A percentile compares a stretch with the other conserved stretches of the same genome.
Evolutionary conservation across 2,888 invertebrate species (phyloP).

Genomic region (Doris montereyensis): DNA sequence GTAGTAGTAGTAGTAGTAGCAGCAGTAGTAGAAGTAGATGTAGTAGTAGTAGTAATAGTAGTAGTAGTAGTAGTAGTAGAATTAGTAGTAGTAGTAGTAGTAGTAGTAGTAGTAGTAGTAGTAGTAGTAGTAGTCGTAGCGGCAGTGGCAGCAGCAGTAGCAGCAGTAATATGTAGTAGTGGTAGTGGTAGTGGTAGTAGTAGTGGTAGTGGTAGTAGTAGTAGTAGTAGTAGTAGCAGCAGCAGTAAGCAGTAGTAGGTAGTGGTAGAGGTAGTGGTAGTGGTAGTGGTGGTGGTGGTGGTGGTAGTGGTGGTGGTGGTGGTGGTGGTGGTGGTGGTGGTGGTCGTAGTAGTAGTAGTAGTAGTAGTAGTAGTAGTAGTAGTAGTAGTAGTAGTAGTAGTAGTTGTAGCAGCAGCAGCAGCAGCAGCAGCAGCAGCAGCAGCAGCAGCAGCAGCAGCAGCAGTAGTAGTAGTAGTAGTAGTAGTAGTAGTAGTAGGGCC

Average conservation of each 20-base stretch:
- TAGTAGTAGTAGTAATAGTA: slow-evolving; percentile 23
- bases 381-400: background rate
- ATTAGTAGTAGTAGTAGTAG: slow-evolving; percentile 11
- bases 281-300: slow-evolving; percentile 20
- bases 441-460: background rate
- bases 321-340: background rate
- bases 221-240: slow-evolving; percentile 20
- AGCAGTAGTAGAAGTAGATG: slow-evolving; percentile 10
- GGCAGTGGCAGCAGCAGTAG: slow-evolving; percentile 2
- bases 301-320: background rate
- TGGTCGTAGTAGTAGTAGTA: background rate
- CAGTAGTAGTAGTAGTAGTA: background rate
- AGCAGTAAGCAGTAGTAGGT: background rate
- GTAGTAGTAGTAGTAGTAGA: slow-evolving; percentile 16
- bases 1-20: slow-evolving; percentile 20
- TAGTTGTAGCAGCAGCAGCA: background rate
- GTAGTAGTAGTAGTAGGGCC: too few species aligned
- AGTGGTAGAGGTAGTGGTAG: slow-evolving; percentile 16
- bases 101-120: background rate
- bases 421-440: background rate
- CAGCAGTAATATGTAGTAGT: slow-evolving; percentile 6
- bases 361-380: background rate
- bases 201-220: slow-evolving; percentile 20
- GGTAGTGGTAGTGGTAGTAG: background rate
- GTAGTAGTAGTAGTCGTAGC: background rate